Base-by-base conservation (phyloP, 2,113 vertebrate genomes). In the Galbula dea region DNA sequence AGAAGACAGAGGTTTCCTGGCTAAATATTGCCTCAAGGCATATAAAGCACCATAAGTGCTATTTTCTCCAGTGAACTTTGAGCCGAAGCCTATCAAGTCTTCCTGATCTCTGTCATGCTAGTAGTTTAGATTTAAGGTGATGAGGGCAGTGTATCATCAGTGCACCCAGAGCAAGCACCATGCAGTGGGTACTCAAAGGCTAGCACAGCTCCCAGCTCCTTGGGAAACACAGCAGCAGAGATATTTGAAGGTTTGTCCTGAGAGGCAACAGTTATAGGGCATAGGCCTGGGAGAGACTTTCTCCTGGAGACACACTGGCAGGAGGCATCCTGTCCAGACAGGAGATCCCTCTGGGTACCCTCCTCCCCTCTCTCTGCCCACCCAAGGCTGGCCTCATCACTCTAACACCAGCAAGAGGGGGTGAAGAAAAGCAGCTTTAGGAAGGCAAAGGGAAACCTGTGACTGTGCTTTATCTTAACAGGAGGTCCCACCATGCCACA, bases 341-440 rank as follows among this genome's bases (percentile, higher is more conserved):
- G 5, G 29, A 82, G 16, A 84, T 15, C 10, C 3, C 23, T 65
- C 45, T 2, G 2, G 18, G 7, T 0, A 0, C 5, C 10, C 32
- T 87, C 15, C 43, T 69, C 10, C 22, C 12, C n/a, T 66, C 11
- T 81, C n/a, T 17, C 46, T 57, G 65, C 21, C 22, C 18, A 12
- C 22, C 6, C 45, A 54, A 15, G 30, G 24, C 14, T 7, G 7
- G 20, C 12, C 22, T 22, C 15, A 22, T n/a, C 45, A 22, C 5
- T 8, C 11, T 72, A 79, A 41, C 15, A 37, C 29, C 7, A 5
- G 21, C 9, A 27, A 5, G 12, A 11, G 7, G 11, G 21, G 6
- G 54, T 26, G 23, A 43, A 58, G 21, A n/a, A 76, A 71, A 93
- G 12, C 34, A 76, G 13, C 11, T 46, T 39, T 46, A 36, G 63